These are phyloP conservation scores for Drosophila mettleri DNA, from an alignment of 2,888 invertebrate genomes.

Conservation along the genomic window DNA sequence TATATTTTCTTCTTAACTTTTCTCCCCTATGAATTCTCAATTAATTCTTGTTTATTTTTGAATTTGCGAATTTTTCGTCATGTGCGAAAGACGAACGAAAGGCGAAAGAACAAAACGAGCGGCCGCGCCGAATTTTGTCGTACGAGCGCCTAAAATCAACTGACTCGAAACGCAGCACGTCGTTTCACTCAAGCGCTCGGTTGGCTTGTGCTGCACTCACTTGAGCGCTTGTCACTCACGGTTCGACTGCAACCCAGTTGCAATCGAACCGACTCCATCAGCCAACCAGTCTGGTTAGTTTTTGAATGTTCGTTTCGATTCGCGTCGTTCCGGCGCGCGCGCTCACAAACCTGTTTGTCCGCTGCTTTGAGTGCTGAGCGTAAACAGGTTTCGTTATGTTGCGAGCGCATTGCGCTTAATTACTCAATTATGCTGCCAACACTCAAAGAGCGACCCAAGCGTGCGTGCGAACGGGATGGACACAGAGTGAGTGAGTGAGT, in stretches of 20 bases:
- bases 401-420: constrained; percentile 65
- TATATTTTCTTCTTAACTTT: background rate
- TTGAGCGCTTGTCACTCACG: constrained; percentile 50
- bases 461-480: constrained; percentile 4
- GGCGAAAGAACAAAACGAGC: constrained; percentile 46
- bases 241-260: constrained; percentile 31
- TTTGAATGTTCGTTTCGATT: constrained; percentile 40
- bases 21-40: constrained; percentile 2
- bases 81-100: constrained; percentile 38
- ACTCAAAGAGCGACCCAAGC: constrained; percentile 6
- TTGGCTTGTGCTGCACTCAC: constrained; percentile 41
- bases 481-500: constrained; percentile 18
- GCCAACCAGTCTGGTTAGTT: constrained; percentile 22
- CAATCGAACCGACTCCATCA: constrained; percentile 27
- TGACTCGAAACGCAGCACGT: constrained; percentile 51
- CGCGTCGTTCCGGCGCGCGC: constrained; percentile 24
- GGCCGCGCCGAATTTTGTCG: constrained; percentile 57
- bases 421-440: constrained; percentile 71
- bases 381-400: constrained; percentile 64
- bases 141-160: constrained; percentile 57
- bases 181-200: constrained; percentile 56
- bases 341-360: constrained; percentile 60
- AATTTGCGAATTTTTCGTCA: constrained; percentile 41
- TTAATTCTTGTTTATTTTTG: constrained; percentile 17
- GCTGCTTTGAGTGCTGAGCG: constrained; percentile 27